Conservation (phyloP, 2,797 vertebrate genomes). For the Arremon brunneinucha region DNA sequence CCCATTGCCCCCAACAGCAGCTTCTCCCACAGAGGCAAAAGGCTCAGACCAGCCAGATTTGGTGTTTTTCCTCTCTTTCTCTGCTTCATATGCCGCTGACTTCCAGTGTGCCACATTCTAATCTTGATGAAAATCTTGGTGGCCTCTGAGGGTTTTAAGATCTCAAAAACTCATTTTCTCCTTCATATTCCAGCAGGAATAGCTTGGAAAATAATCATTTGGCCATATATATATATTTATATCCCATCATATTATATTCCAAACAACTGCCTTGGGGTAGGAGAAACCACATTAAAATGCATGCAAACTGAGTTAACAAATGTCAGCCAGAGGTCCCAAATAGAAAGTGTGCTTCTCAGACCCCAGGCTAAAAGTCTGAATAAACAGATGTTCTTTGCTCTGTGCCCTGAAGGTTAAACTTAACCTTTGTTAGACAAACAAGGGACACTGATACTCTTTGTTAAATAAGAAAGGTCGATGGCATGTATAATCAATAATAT, state of each 20-base stretch:
- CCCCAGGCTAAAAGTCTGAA: conserved; percentile 11
- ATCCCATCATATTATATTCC: background rate
- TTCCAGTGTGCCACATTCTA: background rate
- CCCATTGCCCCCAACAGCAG: background rate
- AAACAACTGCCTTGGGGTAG: background rate
- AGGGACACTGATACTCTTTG: background rate
- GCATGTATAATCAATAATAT: background rate
- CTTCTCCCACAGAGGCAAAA: background rate
- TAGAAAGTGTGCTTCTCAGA: background rate
- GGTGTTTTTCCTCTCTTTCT: background rate
- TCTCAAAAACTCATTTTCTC: background rate
- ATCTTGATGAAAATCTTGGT: background rate
- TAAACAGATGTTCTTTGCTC: conserved; percentile 47
- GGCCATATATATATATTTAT: background rate
- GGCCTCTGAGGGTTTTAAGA: background rate
- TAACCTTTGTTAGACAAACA: conserved; percentile 23
- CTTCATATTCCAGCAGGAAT: background rate
- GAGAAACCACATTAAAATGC: conserved; percentile 1
- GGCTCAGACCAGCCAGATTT: background rate
- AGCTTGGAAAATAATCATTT: background rate
- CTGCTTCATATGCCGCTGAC: background rate
- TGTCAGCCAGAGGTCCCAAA: conserved; percentile 18
- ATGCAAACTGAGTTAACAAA: conserved; percentile 4
- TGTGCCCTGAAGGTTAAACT: background rate
- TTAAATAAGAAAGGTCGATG: background rate